Base-by-base conservation (phyloP, 2,888 invertebrate species). In the Rosalia funebris region DNA sequence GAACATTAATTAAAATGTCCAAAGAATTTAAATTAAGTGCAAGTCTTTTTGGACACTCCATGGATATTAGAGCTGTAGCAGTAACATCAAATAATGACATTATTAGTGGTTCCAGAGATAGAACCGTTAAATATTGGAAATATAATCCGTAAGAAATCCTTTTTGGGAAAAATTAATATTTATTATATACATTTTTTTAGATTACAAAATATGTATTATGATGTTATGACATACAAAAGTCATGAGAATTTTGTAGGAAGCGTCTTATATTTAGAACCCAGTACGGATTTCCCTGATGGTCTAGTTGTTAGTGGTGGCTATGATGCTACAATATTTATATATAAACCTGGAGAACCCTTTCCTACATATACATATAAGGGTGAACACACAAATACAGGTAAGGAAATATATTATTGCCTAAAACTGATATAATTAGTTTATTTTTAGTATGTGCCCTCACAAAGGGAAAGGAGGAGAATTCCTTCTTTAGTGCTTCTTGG, bases 401-500 rank as follows among this genome's bases (percentile, higher is more conserved):
- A 42, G 19, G 31, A 9, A 20, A 11, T n/a, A 25, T 25, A 5
- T 25, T 25, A 25, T 25, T 5, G 4, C 25, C 25, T 15, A n/a
- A n/a, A n/a, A n/a, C n/a, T n/a, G n/a, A n/a, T n/a, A n/a, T n/a
- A n/a, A n/a, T n/a, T 44, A 14, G 46, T 20, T 14, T 25, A 9
- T 15, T 76, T 78, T 50, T 68, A 73, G 87, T 88, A 0, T 86
- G 87, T 69, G 76, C 82, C 19, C 75, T 88, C 47, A 76, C 82
- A 0, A 81, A 80, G 17, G 85, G 84, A 0, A 65, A 81, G 0
- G 76, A 81, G 55, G 77, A 83, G 48, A 86, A 86, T 48, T 83
- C 87, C 7, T 83, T 94, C 72, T 81, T 91, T 53, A 95, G 94
- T 75, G 93, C 95, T 37, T 97, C 97, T 44, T 98, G 98, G 97